Base-by-base conservation (phyloP, 2,888 invertebrate genomes). In the Phrixothrix hirtus region DNA sequence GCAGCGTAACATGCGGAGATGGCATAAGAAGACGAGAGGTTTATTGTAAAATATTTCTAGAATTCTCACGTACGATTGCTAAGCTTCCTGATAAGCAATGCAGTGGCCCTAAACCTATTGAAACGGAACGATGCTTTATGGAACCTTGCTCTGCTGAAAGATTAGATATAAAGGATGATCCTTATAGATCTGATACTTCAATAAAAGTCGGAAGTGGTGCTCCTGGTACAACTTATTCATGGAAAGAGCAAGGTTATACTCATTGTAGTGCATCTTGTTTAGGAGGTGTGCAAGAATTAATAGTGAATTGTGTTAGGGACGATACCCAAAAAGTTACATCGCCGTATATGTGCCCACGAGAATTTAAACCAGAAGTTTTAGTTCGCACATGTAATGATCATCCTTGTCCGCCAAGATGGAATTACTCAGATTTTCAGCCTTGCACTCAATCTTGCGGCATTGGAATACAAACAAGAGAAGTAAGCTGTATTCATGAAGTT, bases 371-470 rank as follows among this genome's bases (percentile, higher is more conserved):
- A 0, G 93, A 95, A 72, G 89, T 91, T 37, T 80, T 93, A 54
- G 90, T 92, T 21, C 80, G 91, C 66, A 90, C 92, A 0, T 95
- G 95, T 78, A 98, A 98, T 71, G 95, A 95, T 67, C 88, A 92
- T 55, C 92, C 96, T 0, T 98, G 98, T 70, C 95, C 95, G 1
- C 95, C 96, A 0, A 83, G 93, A 63, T 95, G 95, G 95, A 92
- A 92, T 71, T 88, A 89, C 64, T 91, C 92, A 0, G 92, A 92
- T 44, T 95, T 92, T 71, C 88, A 89, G 0, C 84, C 87, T 12
- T 98, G 97, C 76, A 91, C 92, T 12, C 92, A 92, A 73, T 88
- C 91, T 1, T 98, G 97, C 70, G 97, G 97, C 17, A 90, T 95
- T 60, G 97, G 97, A 0, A 88, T 92, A 59, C 93, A 94, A 77